phyloP scores from a whole-genome alignment of 2,888 invertebrate species.

The Phymatocera aterrima region DNA sequence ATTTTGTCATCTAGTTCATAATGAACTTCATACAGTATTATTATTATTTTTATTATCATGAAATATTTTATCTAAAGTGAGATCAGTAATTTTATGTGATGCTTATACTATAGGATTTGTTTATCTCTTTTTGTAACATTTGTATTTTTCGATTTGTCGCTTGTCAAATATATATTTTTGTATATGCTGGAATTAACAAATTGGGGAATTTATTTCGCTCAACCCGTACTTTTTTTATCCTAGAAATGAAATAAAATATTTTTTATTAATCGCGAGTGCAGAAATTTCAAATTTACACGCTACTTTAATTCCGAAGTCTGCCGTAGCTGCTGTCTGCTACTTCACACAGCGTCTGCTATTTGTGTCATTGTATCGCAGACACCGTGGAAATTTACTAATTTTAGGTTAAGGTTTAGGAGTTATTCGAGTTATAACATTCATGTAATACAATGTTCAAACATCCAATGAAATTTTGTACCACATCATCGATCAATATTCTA shows the following conservation, averaged over 20 bases:
- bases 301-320: background rate
- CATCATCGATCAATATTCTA: conserved; percentile 42
- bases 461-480: conserved; percentile 50
- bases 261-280: background rate
- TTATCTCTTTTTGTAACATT: conserved; percentile 18
- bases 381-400: background rate
- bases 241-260: background rate
- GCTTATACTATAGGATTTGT: background rate
- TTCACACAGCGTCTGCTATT: conserved; percentile 5
- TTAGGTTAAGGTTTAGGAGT: conserved; percentile 22
- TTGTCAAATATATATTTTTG: background rate
- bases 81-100: conserved; percentile 14
- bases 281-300: background rate
- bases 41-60: conserved; percentile 3
- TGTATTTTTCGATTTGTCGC: background rate
- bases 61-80: background rate
- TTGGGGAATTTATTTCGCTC: background rate
- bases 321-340: background rate
- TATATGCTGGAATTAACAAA: background rate
- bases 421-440: background rate
- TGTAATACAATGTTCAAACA: conserved; percentile 54
- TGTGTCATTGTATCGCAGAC: background rate
- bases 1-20: background rate
- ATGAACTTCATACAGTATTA: conserved; percentile 2
- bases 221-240: background rate